Evolutionary conservation across 2,797 vertebrate species (phyloP), one percentile per base, ranked within the genome.

Genomic region (Hippocampus kuda): DNA sequence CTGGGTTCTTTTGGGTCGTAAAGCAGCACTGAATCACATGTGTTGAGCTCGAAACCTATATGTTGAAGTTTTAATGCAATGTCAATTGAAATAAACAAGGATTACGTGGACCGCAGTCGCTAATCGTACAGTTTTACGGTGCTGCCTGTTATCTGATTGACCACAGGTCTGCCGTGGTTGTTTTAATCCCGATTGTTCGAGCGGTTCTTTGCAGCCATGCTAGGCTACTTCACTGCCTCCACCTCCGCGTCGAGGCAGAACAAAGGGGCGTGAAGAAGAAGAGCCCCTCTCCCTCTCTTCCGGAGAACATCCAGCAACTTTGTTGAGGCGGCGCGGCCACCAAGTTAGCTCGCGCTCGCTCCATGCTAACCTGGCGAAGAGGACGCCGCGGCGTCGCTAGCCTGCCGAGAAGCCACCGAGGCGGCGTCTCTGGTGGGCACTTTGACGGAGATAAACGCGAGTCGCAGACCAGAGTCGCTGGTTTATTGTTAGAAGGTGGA

Each of bases 301-400:
- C 51, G 27, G 30, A 53, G 30, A 67, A 53, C 48, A 67, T 38
- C 67, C 67, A 57, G 24, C 38, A 68, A 68, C 67, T 68, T 68
- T 68, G 67, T 68, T 20, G 57, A 75, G 63, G 76, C 81, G 80
- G 73, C 76, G 64, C 79, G 66, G 76, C 72, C 2, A 75, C 76
- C 77, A 81, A 85, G 76, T 86, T 85, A 86, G 87, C 87, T 72
- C 68, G n/a, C 75, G n/a, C 30, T 70, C 63, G 82, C 85, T 84
- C 83, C 54, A 70, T 57, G 81, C 77, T 83, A 83, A 79, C 83
- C 60, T 26, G 12, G 57, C 18, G 49, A 22, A 13, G 51, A 16
- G 51, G 34, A 41, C 20, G n/a, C 72, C 5, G 76, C 73, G 10
- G 69, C 77, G 53, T n/a, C 53, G 20, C 9, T 0, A 49, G 70